Conservation (phyloP, 2,113 vertebrate genomes). For the Saguinus imperator region DNA sequence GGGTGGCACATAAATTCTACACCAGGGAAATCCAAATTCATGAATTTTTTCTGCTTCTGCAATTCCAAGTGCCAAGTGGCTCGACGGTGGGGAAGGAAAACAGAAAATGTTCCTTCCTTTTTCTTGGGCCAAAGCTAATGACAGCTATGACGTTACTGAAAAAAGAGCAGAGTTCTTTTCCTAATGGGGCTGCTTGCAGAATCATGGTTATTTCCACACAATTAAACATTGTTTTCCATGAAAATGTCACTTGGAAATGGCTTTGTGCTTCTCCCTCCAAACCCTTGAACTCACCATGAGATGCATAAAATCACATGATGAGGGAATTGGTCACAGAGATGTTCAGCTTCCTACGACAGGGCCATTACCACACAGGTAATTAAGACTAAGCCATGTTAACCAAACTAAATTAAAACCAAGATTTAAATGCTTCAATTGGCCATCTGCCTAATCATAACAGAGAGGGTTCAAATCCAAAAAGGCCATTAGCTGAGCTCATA, state of each 20-base stretch:
- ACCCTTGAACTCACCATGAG: neutral
- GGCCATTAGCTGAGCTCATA: neutral
- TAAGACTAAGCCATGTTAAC: constrained; percentile 48
- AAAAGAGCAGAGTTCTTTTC: constrained; percentile 11
- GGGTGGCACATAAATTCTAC: neutral
- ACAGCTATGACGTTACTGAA: neutral
- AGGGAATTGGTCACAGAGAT: neutral
- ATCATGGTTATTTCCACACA: constrained; percentile 15
- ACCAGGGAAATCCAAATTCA: neutral
- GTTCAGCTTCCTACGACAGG: neutral
- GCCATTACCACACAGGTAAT: neutral
- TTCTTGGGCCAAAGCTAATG: neutral
- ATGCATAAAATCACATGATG: neutral
- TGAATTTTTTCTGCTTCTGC: neutral
- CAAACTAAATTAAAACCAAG: constrained; percentile 43
- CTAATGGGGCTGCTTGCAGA: neutral
- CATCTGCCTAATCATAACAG: constrained; percentile 16
- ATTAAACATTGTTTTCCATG: constrained; percentile 54
- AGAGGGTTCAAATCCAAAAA: constrained; percentile 24
- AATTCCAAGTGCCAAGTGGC: neutral
- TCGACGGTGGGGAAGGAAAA: neutral
- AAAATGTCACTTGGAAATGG: constrained; percentile 57
- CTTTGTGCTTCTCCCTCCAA: neutral
- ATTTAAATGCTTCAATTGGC: constrained; percentile 50
- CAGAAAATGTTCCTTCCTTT: too few species aligned